A percentile compares a stretch with the other conserved stretches of the same genome.
phyloP scores from a whole-genome alignment of 2,888 invertebrate species.

The Heliconius aoede region DNA sequence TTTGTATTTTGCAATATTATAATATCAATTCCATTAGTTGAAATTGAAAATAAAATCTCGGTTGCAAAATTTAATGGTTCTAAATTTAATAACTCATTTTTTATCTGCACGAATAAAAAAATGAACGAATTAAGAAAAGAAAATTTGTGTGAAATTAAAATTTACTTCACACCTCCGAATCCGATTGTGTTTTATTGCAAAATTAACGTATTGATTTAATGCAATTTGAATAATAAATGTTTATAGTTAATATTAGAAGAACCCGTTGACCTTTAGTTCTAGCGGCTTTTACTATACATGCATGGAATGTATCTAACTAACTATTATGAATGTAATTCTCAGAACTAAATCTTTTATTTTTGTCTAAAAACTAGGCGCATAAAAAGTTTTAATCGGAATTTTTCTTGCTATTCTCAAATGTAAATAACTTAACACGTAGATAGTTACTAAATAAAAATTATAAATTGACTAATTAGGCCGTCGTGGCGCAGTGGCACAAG shows the following conservation, averaged over 20 bases:
- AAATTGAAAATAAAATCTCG: no score
- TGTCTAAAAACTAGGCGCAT: not conserved
- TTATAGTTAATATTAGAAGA: slow-evolving; percentile 4
- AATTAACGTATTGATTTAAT: slow-evolving; percentile 5
- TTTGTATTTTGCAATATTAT: no score
- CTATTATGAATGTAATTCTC: not conserved
- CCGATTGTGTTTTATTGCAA: slow-evolving; percentile 21
- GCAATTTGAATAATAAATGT: slow-evolving; percentile 20
- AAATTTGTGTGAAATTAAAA: slow-evolving; percentile 5
- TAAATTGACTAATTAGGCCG: no score
- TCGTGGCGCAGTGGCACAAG: no score
- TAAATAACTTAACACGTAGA: no score
- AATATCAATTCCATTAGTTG: no score
- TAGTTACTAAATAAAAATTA: no score
- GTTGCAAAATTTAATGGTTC: no score
- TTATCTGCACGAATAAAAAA: not conserved
- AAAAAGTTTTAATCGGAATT: not conserved
- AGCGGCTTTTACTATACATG: not conserved
- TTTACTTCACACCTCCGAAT: no score
- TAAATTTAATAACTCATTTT: no score
- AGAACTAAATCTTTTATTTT: not conserved
- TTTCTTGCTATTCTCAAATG: not conserved
- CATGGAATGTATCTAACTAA: not conserved
- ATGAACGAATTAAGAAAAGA: not conserved
- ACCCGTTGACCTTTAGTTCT: slow-evolving; percentile 12